Evolutionary conservation across 2,113 vertebrate genomes (phyloP), one percentile per base, ranked within the genome.

Genomic region (Canis aureus): DNA sequence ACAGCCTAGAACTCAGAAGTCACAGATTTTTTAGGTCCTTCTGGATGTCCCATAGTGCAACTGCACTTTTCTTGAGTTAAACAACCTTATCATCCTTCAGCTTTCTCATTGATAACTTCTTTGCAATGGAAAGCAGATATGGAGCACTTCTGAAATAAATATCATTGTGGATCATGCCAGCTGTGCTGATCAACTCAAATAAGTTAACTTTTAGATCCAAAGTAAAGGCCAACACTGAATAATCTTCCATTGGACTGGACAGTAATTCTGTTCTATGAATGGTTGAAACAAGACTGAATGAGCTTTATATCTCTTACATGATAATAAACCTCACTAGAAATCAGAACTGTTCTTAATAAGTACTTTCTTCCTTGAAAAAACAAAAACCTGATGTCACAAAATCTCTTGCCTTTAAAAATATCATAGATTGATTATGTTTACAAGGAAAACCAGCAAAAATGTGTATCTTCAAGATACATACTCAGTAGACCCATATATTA

Each of bases 21-120:
- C 98, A 99, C 96, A 99, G 97, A 91, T 99, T 99, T 96, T 99
- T 99, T 8, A 99, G 98, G 97, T 99, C 99, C 94, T 99, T 99
- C 99, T 99, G 99, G 98, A 99, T 99, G 71, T 93, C 98, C 99
- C 99, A 99, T 97, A 99, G 97, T 0, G 99, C 99, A 43, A 99
- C 99, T 0, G 99, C 99, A 0, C 99, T 99, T 97, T 99, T 99
- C 99, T 97, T 99, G 97, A 99, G 98, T 98, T 99, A 99, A 66
- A 96, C 73, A 83, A 99, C 99, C 91, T 99, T 99, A 0, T 43
- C 98, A 0, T 99, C 99, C 1, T 99, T 99, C 97, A 99, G 99
- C 81, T 99, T 51, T 99, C 98, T 99, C 99, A 96, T 99, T 99
- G 98, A 99, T 98, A 71, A 99, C 99, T 74, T 23, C 22, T 57